Base-by-base conservation (phyloP, 2,113 vertebrate genomes). In the Typhlomys cinereus region DNA sequence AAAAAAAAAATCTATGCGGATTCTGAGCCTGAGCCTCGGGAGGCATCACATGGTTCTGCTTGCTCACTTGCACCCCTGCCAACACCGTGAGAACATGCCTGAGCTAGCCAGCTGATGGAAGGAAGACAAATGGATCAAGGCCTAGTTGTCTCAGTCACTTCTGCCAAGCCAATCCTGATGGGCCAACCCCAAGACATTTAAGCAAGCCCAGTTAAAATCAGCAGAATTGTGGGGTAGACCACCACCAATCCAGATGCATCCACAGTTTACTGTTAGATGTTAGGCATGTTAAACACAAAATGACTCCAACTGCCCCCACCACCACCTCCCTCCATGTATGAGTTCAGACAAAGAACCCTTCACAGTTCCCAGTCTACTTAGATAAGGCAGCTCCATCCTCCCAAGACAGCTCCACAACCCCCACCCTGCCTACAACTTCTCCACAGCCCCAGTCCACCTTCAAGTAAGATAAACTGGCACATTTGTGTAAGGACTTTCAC, bases 161-260 rank as follows among this genome's bases (percentile, higher is more conserved):
- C 46, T 90, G 83, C 91, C 39, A 69, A 92, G 87, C 92, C 92
- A 95, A 62, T 54, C 66, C 50, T 74, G 69, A 83, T 54, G 17
- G 34, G 89, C 95, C 86, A 88, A 86, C 6, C 62, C 59, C 69
- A 36, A 92, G 46, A 75, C 34, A 21, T 91, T 44, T 1, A 12
- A 86, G 48, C 41, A 83, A 76, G 46, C 59, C 48, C 5, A 50
- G 89, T 80, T 83, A 90, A 93, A 93, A 85, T 86, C 92, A 94
- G 69, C 82, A 82, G 78, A 76, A 36, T 75, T 84, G 91, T 81
- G 62, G 48, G 31, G 54, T 64, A 23, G 48, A 83, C 79, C 21
- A 62, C 74, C 74, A 76, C 75, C 23, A 61, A 81, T 94, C 79
- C 41, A 84, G 79, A 83, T 25, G 41, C 41, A 80, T 27, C 59